Conservation (phyloP, 2,113 vertebrate genomes). For the Gallinago paraguaiae region DNA sequence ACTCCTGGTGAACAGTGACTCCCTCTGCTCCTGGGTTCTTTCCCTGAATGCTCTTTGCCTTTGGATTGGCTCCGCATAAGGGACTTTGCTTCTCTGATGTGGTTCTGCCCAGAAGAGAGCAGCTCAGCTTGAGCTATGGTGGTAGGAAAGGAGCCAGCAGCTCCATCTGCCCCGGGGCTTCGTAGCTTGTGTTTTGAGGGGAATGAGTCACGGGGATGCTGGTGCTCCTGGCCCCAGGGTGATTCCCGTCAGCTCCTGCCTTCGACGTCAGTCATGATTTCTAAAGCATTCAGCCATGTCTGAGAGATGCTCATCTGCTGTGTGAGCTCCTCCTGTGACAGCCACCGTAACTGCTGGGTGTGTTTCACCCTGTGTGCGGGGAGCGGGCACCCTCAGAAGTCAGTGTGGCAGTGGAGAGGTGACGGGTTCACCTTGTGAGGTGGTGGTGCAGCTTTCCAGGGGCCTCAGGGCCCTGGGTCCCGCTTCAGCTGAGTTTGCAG, state of each 20-base stretch:
- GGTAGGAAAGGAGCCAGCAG: not conserved
- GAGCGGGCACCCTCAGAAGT: not conserved
- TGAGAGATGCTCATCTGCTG: not conserved
- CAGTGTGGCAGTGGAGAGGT: rapidly evolving
- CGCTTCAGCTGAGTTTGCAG: not conserved
- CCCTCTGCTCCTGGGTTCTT: not conserved
- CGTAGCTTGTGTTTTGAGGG: not conserved
- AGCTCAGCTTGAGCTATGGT: not conserved
- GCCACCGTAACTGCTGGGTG: not conserved
- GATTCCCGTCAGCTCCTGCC: not conserved
- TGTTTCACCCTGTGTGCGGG: rapidly evolving
- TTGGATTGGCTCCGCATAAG: rapidly evolving
- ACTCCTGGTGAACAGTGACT: not conserved
- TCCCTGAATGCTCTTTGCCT: not conserved
- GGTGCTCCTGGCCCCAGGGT: not conserved
- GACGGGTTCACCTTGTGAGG: not conserved
- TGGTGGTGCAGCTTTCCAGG: not conserved
- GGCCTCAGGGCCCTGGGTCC: not conserved
- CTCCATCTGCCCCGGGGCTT: not conserved
- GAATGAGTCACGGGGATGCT: not conserved
- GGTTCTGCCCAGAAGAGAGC: not conserved
- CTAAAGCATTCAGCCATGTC: not conserved
- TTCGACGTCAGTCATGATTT: not conserved
- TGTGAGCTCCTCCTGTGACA: not conserved
- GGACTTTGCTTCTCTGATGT: not conserved